Base-by-base conservation (phyloP, 2,113 vertebrate species). In the Ceyx melanurus region DNA sequence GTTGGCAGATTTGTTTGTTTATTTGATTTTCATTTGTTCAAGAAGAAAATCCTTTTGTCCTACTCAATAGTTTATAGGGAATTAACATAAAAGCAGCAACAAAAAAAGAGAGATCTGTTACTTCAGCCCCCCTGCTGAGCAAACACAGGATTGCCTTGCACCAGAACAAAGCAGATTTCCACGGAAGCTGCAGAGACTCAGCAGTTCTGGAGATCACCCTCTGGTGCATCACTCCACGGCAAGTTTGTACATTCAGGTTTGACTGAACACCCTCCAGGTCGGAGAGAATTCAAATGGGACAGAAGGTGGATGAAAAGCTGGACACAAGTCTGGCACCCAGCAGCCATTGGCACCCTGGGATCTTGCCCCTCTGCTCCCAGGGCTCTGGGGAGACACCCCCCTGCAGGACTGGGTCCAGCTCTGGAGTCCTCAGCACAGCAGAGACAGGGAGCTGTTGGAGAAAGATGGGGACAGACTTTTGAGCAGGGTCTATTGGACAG, bases 191-290 rank as follows among this genome's bases (percentile, higher is more conserved):
- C 61, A 64, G 29, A 18, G 29, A 18, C 57, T 70, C 35, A 33
- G 26, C 40, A 9, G 22, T 40, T 33, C 31, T n/a, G 31, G 23
- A 80, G 75, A 61, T 23, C 31, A 23, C 7, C 64, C 10, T 29
- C 33, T 42, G 2, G 1, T 1, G 0, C 5, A 18, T 13, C 16
- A 51, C 70, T 64, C 17, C 9, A 12, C 4, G 15, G 29, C 17
- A 43, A 50, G 62, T 54, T 26, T 40, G 29, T 42, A 37, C 8
- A 2, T 21, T 16, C n/a, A 43, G 29, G 29, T 26, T 82, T 37
- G 37, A 37, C 37, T 37, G 37, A 25, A 58, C 43, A 57, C 50
- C 14, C 31, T 64, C 1, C 10, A 54, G 22, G 48, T 54, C 56
- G 33, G 61, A 19, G 15, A 9, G 15, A 70, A 65, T 46, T 23